These are phyloP conservation scores for Cantharis flavilabris DNA, from an alignment of 2,888 invertebrate species.

Conservation along the genomic window DNA sequence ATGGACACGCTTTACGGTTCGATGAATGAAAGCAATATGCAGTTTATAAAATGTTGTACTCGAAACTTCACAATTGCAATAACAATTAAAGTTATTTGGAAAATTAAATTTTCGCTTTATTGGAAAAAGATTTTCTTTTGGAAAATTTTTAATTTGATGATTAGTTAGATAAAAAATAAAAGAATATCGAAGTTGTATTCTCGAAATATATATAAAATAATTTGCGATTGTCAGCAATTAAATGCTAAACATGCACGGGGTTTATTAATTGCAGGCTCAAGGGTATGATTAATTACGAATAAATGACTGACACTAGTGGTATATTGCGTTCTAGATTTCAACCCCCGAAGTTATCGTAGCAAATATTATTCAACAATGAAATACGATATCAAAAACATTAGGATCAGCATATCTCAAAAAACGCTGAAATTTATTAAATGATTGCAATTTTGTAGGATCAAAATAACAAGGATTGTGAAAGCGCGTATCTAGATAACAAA, in stretches of 20 bases:
- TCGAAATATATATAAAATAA: constrained; percentile 9
- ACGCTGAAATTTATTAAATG: neutral
- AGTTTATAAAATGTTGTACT: neutral
- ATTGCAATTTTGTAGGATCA: constrained; percentile 11
- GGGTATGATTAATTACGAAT: constrained; percentile 18
- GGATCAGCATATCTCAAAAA: neutral
- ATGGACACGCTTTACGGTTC: constrained; percentile 10
- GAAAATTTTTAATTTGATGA: neutral
- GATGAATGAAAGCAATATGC: constrained; percentile 3
- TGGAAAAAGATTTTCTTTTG: neutral
- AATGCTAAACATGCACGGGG: constrained; percentile 2
- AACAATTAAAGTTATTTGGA: neutral
- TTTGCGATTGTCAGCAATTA: constrained; percentile 18
- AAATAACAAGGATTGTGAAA: constrained; percentile 28
- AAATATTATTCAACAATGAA: neutral
- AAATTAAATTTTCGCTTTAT: neutral
- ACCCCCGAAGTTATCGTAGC: neutral
- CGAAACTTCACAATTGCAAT: too few relatives aligned
- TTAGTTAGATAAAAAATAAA: neutral
- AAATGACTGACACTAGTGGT: constrained; percentile 14
- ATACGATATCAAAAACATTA: neutral
- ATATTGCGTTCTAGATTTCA: neutral
- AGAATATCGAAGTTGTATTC: neutral
- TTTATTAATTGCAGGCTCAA: constrained; percentile 18
- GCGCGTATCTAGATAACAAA: constrained; percentile 29